Evolutionary conservation across 2,113 vertebrate species (phyloP).

Genomic region (Lepus americanus): DNA sequence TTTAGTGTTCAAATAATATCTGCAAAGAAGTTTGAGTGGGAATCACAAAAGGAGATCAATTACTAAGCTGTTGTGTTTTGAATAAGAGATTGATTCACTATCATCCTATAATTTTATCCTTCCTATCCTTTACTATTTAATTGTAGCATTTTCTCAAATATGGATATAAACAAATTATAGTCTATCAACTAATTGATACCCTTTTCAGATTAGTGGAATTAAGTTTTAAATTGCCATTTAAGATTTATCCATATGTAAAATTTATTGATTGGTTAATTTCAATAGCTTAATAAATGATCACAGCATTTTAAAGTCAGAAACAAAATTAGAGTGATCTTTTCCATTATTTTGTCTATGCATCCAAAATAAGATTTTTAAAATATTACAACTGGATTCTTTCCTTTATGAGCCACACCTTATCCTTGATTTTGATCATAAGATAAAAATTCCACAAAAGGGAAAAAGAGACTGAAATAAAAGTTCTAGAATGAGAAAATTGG

Average conservation of each 20-base stretch:
- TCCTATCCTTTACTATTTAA: neutral
- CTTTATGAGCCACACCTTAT: neutral
- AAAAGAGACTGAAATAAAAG: neutral
- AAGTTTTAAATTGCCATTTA: neutral
- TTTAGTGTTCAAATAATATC: neutral
- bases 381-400: neutral
- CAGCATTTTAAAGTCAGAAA: neutral
- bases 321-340: neutral
- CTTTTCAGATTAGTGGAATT: neutral
- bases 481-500: neutral
- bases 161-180: neutral
- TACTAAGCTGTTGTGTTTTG: neutral
- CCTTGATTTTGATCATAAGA: neutral
- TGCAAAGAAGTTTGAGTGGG: neutral
- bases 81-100: neutral
- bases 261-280: slow-evolving; percentile 28
- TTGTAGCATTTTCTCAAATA: neutral
- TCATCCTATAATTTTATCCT: neutral
- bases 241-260: neutral
- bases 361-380: neutral
- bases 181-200: neutral
- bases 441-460: neutral
- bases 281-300: neutral
- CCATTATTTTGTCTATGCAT: neutral
- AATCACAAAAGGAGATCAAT: neutral